These are phyloP conservation scores for Rugalucina vietnamica DNA, from an alignment of 2,888 invertebrate species.

Conservation along the genomic window DNA sequence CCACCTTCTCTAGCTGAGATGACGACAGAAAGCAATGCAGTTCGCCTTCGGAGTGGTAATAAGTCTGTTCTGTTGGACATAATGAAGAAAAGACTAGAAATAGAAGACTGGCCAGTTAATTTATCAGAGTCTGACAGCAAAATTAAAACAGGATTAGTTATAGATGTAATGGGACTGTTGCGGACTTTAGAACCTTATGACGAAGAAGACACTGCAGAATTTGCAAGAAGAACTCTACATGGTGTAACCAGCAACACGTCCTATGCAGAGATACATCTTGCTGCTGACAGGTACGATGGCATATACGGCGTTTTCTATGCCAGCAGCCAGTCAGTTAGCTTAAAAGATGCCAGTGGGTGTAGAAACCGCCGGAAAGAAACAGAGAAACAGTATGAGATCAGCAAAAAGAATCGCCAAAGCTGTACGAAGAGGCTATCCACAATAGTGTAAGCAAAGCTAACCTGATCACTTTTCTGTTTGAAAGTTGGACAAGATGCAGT, in stretches of 20 bases:
- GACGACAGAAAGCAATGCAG: not conserved
- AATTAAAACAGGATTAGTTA: not conserved
- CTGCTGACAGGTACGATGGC: conserved; percentile 9
- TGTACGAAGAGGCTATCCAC: not conserved
- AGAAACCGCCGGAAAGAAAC: not conserved
- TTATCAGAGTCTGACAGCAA: not conserved
- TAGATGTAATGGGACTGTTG: not conserved
- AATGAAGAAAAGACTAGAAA: not conserved
- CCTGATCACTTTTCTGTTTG: not conserved
- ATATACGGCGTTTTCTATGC: not conserved
- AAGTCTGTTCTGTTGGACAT: not conserved
- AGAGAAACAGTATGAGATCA: not conserved
- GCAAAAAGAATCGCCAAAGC: not conserved
- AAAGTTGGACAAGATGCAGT: not conserved
- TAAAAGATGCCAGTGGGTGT: conserved; percentile 8
- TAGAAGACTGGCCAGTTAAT: not conserved
- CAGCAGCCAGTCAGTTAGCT: not conserved
- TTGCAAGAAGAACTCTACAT: not conserved
- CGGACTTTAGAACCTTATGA: not conserved
- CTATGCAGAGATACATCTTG: not conserved
- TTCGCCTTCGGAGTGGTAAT: not conserved
- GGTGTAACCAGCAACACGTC: not conserved
- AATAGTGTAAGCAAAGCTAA: not conserved
- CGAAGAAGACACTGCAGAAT: not conserved
- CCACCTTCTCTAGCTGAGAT: conserved; percentile 5